phyloP scores from a whole-genome alignment of 2,113 vertebrate genomes.

The Aspiorhynchus laticeps region DNA sequence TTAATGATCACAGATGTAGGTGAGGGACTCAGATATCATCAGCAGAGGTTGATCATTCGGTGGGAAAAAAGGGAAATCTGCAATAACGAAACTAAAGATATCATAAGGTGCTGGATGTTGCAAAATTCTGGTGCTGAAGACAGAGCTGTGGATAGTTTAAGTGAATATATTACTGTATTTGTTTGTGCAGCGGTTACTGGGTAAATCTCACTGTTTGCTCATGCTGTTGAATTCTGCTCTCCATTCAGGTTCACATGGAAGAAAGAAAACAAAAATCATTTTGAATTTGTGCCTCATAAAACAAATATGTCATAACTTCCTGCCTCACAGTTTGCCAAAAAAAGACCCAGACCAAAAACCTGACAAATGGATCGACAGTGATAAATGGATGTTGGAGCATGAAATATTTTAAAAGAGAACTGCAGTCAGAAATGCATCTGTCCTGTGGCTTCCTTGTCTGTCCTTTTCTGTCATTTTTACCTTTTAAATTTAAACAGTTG shows the following conservation, averaged over 20 bases:
- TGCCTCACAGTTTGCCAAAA: not conserved
- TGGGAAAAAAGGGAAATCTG: constrained; percentile 31
- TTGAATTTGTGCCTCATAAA: constrained; percentile 26
- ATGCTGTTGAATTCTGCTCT: not conserved
- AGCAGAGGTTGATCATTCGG: constrained; percentile 18
- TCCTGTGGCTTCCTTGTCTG: not conserved
- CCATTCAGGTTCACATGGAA: not conserved
- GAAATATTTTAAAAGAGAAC: not conserved
- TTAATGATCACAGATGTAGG: constrained; percentile 59
- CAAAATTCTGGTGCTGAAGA: not conserved
- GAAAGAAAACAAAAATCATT: not conserved
- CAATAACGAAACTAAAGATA: constrained; percentile 61
- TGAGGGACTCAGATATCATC: constrained; percentile 43
- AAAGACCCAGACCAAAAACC: not conserved
- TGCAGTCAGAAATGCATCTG: not conserved
- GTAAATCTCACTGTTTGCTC: not conserved
- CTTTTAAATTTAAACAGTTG: not conserved
- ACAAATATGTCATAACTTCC: not conserved
- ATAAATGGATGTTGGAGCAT: not conserved
- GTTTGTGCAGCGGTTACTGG: not conserved
- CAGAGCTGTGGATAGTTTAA: not conserved
- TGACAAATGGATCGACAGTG: not conserved
- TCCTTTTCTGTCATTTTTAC: not conserved
- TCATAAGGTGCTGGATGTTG: not conserved
- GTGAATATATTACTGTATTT: not conserved